Evolutionary conservation across 1,140 invertebrate genomes (phyloP), one percentile per base, ranked within the genome.

Genomic region (Lepidurus packardi): DNA sequence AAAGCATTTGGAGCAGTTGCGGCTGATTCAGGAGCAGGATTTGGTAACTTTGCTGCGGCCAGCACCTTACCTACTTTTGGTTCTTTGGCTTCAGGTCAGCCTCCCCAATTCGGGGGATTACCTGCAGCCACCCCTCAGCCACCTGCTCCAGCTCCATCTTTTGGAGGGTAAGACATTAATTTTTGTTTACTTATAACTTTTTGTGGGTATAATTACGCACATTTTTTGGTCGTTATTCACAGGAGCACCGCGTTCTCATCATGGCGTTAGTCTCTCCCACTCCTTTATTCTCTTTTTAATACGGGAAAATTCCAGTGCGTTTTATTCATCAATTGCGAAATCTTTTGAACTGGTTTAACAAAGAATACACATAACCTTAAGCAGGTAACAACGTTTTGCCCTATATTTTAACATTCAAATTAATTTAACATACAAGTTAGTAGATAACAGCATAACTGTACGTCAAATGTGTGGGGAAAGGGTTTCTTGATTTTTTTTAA

Each of bases 241-340:
- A 77, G 76, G 16, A 45, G 76, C 45, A 77, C 44, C 11, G 45
- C 76, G 25, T 77, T 77, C 53, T 77, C 76, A 21, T 77, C 76
- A 8, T 77, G 76, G 76, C 76, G 76, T 47, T 77, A 45, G 24
- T 21, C n/a, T 44, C 9, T 11, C 65, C 25, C 3, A 65, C 8
- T 25, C 6, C 43, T 53, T 16, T 13, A 16, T 16, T 21, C 53
- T 34, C 34, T 77, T 47, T 76, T 11, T 79, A 80, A 34, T 34
- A 34, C 34, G 73, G 82, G 83, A 74, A 76, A 78, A 47, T 84
- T 85, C 25, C 83, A 16, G 16, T 21, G 6, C 21, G 53, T 65
- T 65, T 65, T 65, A 65, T 65, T 21, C 21, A 13, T 21, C 6
- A 16, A 65, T 65, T 65, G 16, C 53, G 21, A 65, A 16, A n/a